Percentiles rank a stretch among this genome's conserved stretches.
Conservation (phyloP, 2,888 invertebrate genomes). For the Spialia ferax region DNA sequence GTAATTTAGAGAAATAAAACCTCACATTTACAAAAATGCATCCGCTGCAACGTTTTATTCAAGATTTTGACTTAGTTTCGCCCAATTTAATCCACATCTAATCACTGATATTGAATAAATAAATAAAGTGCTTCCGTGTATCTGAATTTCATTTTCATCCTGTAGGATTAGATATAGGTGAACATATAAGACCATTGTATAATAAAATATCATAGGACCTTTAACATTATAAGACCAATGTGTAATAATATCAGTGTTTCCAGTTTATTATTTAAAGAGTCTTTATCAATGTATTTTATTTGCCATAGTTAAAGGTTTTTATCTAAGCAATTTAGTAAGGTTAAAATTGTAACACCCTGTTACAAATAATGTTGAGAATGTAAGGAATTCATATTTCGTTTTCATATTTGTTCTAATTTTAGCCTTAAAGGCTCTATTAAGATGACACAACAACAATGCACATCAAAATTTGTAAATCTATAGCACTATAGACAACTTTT, state of each 20-base stretch:
- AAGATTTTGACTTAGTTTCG: neutral
- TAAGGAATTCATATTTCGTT: neutral
- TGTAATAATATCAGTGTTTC: neutral
- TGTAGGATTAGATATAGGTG: neutral
- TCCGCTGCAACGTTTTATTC: too few relatives aligned
- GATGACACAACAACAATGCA: constrained; percentile 5
- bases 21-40: too few relatives aligned
- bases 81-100: neutral
- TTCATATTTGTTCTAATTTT: neutral
- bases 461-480: constrained; percentile 6
- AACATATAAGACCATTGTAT: neutral
- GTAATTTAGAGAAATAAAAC: too few relatives aligned
- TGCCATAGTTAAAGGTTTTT: too few relatives aligned
- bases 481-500: neutral
- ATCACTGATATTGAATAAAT: too few relatives aligned
- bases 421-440: constrained; percentile 5
- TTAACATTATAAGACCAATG: too few relatives aligned
- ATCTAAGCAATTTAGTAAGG: neutral
- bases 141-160: neutral
- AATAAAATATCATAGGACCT: neutral
- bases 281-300: too few relatives aligned
- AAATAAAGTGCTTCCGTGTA: neutral
- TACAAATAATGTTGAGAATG: neutral
- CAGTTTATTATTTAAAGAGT: neutral
- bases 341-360: neutral